Base-by-base conservation (phyloP, 2,113 vertebrate species). In the Eurystomus gularis region DNA sequence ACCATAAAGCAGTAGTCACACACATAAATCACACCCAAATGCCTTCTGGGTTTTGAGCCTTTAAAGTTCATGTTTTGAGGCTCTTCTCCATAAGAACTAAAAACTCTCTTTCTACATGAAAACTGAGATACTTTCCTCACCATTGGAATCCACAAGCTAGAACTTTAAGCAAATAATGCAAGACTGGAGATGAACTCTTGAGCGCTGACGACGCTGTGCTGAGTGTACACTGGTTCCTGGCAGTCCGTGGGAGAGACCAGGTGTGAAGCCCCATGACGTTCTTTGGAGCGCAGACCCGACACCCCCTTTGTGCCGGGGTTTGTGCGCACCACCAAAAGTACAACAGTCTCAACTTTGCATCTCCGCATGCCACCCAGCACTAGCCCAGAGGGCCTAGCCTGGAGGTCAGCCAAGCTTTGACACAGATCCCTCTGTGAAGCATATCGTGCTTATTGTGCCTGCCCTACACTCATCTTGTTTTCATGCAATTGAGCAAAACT, bases 21-120 rank as follows among this genome's bases (percentile, higher is more conserved):
- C 29, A 64, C 77, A 86, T 94, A 93, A 96, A 95, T 96, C 92
- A 83, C 65, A 55, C 14, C 52, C 81, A 93, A 93, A 93, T 69
- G 61, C 93, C 66, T 92, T 78, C 93, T 82, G 73, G 65, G 72
- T 51, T 61, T 52, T 79, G 18, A 93, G 81, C 52, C 77, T 96
- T 93, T 85, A 93, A 96, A 97, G 83, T 79, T 93, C 57, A 33
- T 17, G 17, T 75, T 89, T 93, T 61, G 77, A 87, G 70, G 73
- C 61, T 95, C 52, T 82, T 91, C 93, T 93, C 72, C 89, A 78
- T 89, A 91, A 91, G 66, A 90, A 76, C 7, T 14, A 76, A 89
- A 84, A 76, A 5, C 10, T 60, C 25, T 91, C 76, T 65, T 75
- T 92, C 68, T 82, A 19, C 17, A 15, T 57, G 65, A 92, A 81